Evolutionary conservation across 2,797 vertebrate genomes (phyloP), one percentile per base, ranked within the genome.

Genomic region (Moxostoma hubbsi): DNA sequence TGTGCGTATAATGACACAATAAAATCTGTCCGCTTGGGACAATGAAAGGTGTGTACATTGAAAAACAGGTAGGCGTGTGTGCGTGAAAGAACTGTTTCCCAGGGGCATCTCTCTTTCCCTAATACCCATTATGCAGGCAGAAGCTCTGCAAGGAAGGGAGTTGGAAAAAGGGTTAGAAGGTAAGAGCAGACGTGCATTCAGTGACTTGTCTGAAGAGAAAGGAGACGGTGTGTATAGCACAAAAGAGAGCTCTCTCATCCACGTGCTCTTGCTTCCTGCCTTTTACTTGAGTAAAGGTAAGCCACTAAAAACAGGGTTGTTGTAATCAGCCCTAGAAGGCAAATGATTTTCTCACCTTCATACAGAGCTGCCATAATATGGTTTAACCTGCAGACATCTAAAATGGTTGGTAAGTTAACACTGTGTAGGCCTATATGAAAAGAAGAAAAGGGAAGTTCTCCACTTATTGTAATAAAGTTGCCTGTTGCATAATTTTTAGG

Each of bases 161-260:
- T 88, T 87, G 89, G 88, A 57, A 53, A 50, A 92, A 82, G 86
- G 63, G 86, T n/a, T 66, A 15, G 10, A 10, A 62, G 63, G 57
- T 62, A 89, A 87, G 88, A 91, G 89, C 90, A 91, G 90, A 91
- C 91, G 90, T 90, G 83, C 76, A 88, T 86, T 90, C 86, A 45
- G 86, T 90, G 90, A 90, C 87, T 86, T 86, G 89, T 89, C 90
- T 88, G 86, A 88, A 88, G 88, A 68, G 64, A 73, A 66, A 54
- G 16, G 24, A 87, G 87, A 63, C 11, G 36, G 36, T 84, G 86
- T 84, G 75, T 85, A 58, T 85, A 90, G 89, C 90, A 59, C 92
- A 87, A 93, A 92, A 90, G 88, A 87, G 61, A 84, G 82, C 80
- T 15, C 75, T 75, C 50, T 54, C 16, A 7, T 11, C 36, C 49